A percentile compares a stretch with the other conserved stretches of the same genome.
These are phyloP conservation scores for Zoanthus gigantus DNA, from an alignment of 92 coral and sea anemone genomes.

Conservation along the genomic window DNA sequence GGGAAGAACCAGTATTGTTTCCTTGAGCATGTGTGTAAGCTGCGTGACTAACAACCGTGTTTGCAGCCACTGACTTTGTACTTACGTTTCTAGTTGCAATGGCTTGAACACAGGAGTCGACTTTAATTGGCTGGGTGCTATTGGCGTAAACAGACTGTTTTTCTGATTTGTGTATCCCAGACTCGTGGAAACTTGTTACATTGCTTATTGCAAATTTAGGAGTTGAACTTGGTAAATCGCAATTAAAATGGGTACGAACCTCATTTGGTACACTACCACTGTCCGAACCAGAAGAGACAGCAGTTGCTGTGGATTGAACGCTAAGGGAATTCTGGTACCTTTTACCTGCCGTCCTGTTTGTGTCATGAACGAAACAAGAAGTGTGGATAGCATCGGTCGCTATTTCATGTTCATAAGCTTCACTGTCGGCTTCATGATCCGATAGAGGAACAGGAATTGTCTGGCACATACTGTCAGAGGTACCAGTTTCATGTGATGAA, in stretches of 20 bases:
- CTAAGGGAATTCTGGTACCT: not conserved
- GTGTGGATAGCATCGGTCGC: not conserved
- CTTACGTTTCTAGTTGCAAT: constrained; percentile 14
- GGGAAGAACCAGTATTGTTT: not conserved
- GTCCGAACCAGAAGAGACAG: not conserved
- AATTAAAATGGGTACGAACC: not conserved
- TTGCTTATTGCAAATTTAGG: not conserved
- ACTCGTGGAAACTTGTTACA: constrained; percentile 10
- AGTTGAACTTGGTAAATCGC: not conserved
- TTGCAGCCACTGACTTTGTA: constrained; percentile 43
- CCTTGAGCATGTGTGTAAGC: not conserved
- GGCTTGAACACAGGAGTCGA: constrained; percentile 30
- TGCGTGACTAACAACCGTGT: constrained; percentile 18
- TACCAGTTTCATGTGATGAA: constrained; percentile 5
- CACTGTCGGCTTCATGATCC: not conserved
- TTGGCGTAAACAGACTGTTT: not conserved
- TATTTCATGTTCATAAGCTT: not conserved
- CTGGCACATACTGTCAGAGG: constrained; percentile 33
- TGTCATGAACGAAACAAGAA: not conserved
- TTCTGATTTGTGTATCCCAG: not conserved
- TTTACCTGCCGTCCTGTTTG: not conserved
- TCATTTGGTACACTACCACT: not conserved
- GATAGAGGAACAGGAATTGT: not conserved
- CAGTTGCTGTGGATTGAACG: not conserved
- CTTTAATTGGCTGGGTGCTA: constrained; percentile 14